These are phyloP conservation scores for Rhagium mordax DNA, from an alignment of 2,888 invertebrate genomes.

Conservation along the genomic window DNA sequence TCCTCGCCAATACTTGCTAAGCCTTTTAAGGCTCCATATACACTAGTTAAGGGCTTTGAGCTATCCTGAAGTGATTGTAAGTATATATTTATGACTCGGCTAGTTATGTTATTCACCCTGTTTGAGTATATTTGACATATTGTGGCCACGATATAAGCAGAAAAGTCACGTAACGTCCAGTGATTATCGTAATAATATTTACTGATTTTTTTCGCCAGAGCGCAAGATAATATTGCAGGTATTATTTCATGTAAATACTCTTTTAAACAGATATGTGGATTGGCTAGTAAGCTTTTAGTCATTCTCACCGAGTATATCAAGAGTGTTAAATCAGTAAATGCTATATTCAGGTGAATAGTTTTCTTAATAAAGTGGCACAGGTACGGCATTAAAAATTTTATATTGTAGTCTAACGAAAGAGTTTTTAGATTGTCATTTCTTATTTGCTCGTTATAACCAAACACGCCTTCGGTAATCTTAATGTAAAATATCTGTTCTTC, in stretches of 20 bases:
- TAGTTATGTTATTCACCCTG: slow-evolving; percentile 57
- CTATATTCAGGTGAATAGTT: slow-evolving; percentile 58
- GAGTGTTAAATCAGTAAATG: slow-evolving; percentile 59
- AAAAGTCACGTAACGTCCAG: slow-evolving; percentile 62
- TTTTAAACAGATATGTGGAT: slow-evolving; percentile 54
- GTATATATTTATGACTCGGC: slow-evolving; percentile 58
- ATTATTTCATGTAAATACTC: slow-evolving; percentile 57
- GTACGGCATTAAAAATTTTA: slow-evolving; percentile 57
- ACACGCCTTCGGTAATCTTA: slow-evolving; percentile 60
- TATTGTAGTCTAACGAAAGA: slow-evolving; percentile 55
- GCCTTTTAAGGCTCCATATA: slow-evolving; percentile 62
- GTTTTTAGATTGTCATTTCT: slow-evolving; percentile 57
- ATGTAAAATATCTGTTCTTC: slow-evolving; percentile 61
- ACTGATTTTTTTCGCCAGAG: slow-evolving; percentile 57
- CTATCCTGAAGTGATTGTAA: slow-evolving; percentile 52
- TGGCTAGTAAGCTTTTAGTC: slow-evolving; percentile 59
- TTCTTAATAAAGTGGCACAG: slow-evolving; percentile 59
- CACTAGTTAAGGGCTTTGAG: slow-evolving; percentile 55
- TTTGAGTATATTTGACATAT: slow-evolving; percentile 57
- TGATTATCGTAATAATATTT: slow-evolving; percentile 62
- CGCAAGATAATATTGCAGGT: slow-evolving; percentile 60
- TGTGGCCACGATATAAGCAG: slow-evolving; percentile 56
- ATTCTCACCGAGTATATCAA: slow-evolving; percentile 61
- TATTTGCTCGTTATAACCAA: slow-evolving; percentile 61
- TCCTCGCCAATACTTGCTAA: slow-evolving; percentile 59